Evolutionary conservation across 1,140 invertebrate species (phyloP).

Genomic region (Drosophila triauraria): DNA sequence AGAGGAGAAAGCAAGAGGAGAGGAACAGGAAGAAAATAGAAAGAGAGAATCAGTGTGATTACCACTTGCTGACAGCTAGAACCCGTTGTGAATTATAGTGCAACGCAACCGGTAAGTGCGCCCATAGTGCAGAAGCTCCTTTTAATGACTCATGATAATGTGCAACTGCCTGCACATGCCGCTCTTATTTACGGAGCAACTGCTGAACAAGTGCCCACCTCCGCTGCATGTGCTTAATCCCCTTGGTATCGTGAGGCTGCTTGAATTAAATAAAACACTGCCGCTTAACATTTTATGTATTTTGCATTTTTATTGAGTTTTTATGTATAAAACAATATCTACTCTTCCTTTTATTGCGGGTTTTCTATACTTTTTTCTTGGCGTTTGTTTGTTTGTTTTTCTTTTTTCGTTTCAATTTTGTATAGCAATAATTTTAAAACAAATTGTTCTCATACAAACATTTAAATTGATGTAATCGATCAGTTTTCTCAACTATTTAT

Average conservation of each 20-base stretch:
- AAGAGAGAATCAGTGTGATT: too few relatives aligned
- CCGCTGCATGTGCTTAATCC: background rate
- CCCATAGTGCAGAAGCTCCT: too few relatives aligned
- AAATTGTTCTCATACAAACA: conserved; percentile 62
- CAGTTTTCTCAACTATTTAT: conserved; percentile 41
- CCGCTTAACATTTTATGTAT: conserved; percentile 71
- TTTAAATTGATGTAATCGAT: conserved; percentile 41
- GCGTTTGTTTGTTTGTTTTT: conserved; percentile 11
- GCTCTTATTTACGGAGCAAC: too few relatives aligned
- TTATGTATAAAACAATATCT: conserved; percentile 82
- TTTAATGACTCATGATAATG: too few relatives aligned
- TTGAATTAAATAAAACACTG: conserved; percentile 14
- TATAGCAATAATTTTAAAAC: conserved; percentile 69
- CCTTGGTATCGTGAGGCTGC: background rate
- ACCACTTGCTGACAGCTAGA: too few relatives aligned
- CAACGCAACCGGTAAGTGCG: too few relatives aligned
- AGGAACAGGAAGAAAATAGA: too few relatives aligned
- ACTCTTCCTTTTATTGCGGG: conserved; percentile 51
- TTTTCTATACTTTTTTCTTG: conserved; percentile 29
- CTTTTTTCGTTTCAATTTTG: conserved; percentile 20
- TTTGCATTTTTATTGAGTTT: conserved; percentile 82
- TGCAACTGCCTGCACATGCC: too few relatives aligned
- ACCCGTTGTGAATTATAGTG: too few relatives aligned
- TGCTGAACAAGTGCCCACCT: too few relatives aligned
- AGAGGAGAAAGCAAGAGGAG: too few relatives aligned